Evolutionary conservation across 1,140 invertebrate genomes (phyloP).

Genomic region (Cryptotermes secundus): DNA sequence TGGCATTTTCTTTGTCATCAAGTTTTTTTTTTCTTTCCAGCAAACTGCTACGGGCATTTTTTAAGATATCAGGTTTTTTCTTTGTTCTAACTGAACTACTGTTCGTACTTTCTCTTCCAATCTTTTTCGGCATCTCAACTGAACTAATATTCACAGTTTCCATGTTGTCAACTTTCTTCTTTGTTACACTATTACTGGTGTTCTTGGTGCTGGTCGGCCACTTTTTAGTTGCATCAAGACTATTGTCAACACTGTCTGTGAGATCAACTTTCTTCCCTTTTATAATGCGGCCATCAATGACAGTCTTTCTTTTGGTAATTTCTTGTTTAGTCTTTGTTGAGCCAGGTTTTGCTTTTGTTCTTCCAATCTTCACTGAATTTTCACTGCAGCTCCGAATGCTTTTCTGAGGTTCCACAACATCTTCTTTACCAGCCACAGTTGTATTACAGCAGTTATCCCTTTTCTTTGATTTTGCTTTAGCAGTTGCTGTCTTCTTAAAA

Average conservation of each 20-base stretch:
- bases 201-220: neutral
- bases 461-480: neutral
- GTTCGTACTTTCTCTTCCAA: neutral
- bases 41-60: neutral
- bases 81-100: neutral
- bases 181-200: neutral
- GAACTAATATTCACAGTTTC: neutral
- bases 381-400: neutral
- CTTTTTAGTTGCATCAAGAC: neutral
- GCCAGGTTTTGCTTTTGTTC: neutral
- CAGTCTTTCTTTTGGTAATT: neutral
- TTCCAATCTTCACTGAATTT: neutral
- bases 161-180: neutral
- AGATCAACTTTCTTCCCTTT: neutral
- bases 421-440: neutral
- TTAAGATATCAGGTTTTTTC: neutral
- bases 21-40: neutral
- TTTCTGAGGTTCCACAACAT: neutral
- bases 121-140: neutral
- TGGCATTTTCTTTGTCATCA: neutral
- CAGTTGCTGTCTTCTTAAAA: neutral
- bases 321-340: neutral
- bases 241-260: neutral
- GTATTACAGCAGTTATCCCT: neutral
- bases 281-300: neutral